phyloP scores from a whole-genome alignment of 2,113 vertebrate genomes.

The Lophotis ruficrista region DNA sequence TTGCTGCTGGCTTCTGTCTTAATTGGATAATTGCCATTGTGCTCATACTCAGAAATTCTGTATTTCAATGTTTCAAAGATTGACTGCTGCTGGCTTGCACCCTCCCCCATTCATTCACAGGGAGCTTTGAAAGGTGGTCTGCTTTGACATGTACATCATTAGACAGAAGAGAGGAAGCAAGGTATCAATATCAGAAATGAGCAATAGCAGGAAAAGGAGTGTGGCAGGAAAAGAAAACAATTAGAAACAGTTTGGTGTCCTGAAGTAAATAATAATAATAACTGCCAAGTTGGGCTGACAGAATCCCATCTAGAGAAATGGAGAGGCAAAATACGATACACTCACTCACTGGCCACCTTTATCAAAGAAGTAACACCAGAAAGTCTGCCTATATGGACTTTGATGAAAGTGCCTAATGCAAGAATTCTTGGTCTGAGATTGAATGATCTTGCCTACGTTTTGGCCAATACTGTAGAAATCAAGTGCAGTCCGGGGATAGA shows the following conservation, averaged over 20 bases:
- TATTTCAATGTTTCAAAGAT: constrained; percentile 60
- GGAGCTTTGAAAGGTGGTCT: constrained; percentile 66
- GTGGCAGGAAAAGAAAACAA: constrained; percentile 56
- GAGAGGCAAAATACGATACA: background rate
- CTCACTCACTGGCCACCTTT: background rate
- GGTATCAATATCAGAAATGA: constrained; percentile 66
- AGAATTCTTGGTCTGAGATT: background rate
- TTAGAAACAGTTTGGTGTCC: constrained; percentile 40
- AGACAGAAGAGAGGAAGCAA: constrained; percentile 55
- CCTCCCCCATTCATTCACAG: constrained; percentile 53
- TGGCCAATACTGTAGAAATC: background rate
- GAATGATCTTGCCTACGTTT: constrained; percentile 2
- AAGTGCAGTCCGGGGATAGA: background rate
- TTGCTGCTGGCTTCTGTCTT: constrained; percentile 32
- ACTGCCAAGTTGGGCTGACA: background rate
- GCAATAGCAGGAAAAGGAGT: constrained; percentile 23
- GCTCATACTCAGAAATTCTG: background rate
- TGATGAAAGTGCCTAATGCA: background rate
- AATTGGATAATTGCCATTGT: constrained; percentile 62
- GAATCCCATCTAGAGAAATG: background rate
- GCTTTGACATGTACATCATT: constrained; percentile 66
- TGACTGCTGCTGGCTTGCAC: constrained; percentile 39
- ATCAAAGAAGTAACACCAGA: constrained; percentile 9
- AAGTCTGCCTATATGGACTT: background rate
- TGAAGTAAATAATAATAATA: background rate